A percentile compares a stretch with the other conserved stretches of the same genome.
These are phyloP conservation scores for Paralichthys olivaceus DNA, from an alignment of 2,113 vertebrate genomes.

Conservation along the genomic window DNA sequence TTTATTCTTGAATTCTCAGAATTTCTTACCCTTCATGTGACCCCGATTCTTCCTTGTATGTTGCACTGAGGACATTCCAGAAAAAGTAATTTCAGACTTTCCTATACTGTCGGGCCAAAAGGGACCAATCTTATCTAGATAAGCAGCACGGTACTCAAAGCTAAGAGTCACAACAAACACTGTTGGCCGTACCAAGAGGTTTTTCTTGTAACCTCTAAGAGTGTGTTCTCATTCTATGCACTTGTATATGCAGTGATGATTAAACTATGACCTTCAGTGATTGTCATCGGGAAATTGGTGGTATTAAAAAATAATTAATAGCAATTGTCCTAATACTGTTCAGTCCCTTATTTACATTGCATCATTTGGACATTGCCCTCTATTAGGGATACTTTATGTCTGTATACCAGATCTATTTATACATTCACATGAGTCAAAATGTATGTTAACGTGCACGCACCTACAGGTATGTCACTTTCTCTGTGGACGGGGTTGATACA, in stretches of 20 bases:
- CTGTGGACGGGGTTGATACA: too few species aligned
- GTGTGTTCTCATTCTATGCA: background rate
- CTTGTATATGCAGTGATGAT: background rate
- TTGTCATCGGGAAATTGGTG: background rate
- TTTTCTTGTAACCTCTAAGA: slow-evolving; percentile 14
- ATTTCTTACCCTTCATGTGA: too few species aligned
- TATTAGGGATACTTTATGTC: background rate
- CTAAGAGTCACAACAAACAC: background rate
- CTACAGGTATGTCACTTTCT: background rate
- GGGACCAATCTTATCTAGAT: too few species aligned
- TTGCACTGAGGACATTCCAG: too few species aligned
- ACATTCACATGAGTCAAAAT: background rate
- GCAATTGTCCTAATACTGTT: background rate
- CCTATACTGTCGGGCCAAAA: too few species aligned
- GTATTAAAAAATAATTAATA: background rate
- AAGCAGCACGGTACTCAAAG: too few species aligned
- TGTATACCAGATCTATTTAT: background rate
- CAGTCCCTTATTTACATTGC: background rate
- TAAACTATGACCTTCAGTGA: slow-evolving; percentile 11
- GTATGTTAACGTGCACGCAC: slow-evolving; percentile 4
- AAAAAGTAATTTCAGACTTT: too few species aligned
- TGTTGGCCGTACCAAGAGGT: slow-evolving; percentile 8
- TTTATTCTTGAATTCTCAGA: too few species aligned
- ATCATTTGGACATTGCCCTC: background rate
- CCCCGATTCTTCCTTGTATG: too few species aligned